A percentile compares a stretch with the other conserved stretches of the same genome.
Conservation (phyloP, 2,113 vertebrate genomes). For the Eulemur macaco region DNA sequence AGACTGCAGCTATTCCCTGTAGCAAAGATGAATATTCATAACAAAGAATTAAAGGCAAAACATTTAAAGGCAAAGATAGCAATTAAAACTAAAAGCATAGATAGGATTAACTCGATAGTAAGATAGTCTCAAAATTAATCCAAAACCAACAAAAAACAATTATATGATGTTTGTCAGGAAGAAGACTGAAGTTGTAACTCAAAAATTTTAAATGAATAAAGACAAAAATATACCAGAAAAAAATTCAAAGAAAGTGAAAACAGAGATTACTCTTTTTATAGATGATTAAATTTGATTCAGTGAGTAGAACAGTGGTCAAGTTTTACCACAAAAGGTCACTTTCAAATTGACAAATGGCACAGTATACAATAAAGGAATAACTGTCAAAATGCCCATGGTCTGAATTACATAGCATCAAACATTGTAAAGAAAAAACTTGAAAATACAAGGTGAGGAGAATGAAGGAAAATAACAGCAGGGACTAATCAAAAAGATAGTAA, state of each 20-base stretch:
- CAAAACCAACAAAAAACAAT: not conserved
- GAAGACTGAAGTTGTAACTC: not conserved
- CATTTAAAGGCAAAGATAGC: conserved; percentile 13
- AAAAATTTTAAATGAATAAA: not conserved
- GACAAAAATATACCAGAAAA: conserved; percentile 24
- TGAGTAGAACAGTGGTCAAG: not conserved
- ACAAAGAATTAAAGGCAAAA: not conserved
- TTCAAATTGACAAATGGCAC: conserved; percentile 8
- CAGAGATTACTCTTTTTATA: not conserved
- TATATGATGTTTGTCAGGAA: not conserved
- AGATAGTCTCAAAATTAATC: not conserved
- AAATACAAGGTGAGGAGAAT: not conserved
- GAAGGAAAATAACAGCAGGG: not conserved
- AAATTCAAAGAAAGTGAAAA: conserved; percentile 16
- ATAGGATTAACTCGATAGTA: not conserved
- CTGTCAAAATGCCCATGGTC: not conserved
- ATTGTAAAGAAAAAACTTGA: conserved; percentile 3
- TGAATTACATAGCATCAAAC: not conserved
- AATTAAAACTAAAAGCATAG: not conserved
- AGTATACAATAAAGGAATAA: not conserved
- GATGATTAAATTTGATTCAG: not conserved
- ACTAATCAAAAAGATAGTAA: not conserved
- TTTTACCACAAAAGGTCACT: not conserved
- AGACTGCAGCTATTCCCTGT: not conserved
- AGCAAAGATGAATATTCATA: not conserved